These are phyloP conservation scores for human (Homo sapiens) DNA, from an alignment of 2,113 vertebrate genomes.

Conservation along the genomic window GRCh38 chr3:112580001-112580500, in stretches of 20 bases:
- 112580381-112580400: background rate
- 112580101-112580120: background rate
- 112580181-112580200: background rate
- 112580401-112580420: slow-evolving; percentile 22
- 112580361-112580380: slow-evolving; percentile 5
- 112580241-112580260: background rate
- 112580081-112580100: background rate
- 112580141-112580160: background rate
- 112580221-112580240: background rate
- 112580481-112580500: background rate
- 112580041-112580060: background rate
- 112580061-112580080: background rate
- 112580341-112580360: background rate
- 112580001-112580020: background rate
- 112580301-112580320: background rate
- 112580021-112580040: background rate
- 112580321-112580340: background rate
- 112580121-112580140: background rate
- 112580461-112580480: background rate
- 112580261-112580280: background rate
- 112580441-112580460: background rate
- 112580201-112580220: background rate
- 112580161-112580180: background rate
- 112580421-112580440: background rate
- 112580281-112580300: background rate